Base-by-base conservation (phyloP, 2,888 invertebrate genomes). In the Pyrocoelia pectoralis region DNA sequence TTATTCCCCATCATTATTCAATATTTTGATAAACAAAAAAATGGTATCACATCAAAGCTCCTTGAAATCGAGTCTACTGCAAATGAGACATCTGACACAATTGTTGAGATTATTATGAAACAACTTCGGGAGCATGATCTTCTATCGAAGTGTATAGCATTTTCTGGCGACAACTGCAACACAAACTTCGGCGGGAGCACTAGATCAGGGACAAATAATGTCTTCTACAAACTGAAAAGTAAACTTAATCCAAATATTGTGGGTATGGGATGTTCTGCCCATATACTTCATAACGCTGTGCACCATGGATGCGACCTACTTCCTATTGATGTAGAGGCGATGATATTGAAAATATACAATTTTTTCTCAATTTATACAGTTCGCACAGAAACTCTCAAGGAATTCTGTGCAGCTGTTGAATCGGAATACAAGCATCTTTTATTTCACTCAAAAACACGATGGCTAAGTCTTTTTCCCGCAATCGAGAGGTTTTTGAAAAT, bases 1-100 rank as follows among this genome's bases (percentile, higher is more conserved):
- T 66, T 72, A 46, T 73, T 73, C 64, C 74, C 73, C 5, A 65
- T 76, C n/a, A 28, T 73, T 17, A 68, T 75, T 17, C 74, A 74
- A 55, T 76, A 51, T 33, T 51, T 51, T 51, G 33, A 63, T 40
- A 15, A 43, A 43, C 15, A 12, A 74, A 56, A 43, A 14, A 15
- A 15, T 15, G 43, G 43, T 43, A 43, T 43, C 15, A 43, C 13
- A 43, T 14, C 43, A 12, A 43, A 43, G 15, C 13, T 49, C 13
- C 19, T 54, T n/a, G 41, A 54, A 18, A 40, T 54, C 10, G 15
- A 17, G 12, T 41, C 40, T 41, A 19, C 15, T 9, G n/a, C 12
- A 17, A 28, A 54, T 54, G 54, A 54, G n/a, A 54, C 54, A 12
- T 10, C 54, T 40, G 54, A 54, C 12, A 40, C 54, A 13, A 41